These are phyloP conservation scores for Tolmerus cingulatus DNA, from an alignment of 2,888 invertebrate genomes.

Conservation along the genomic window DNA sequence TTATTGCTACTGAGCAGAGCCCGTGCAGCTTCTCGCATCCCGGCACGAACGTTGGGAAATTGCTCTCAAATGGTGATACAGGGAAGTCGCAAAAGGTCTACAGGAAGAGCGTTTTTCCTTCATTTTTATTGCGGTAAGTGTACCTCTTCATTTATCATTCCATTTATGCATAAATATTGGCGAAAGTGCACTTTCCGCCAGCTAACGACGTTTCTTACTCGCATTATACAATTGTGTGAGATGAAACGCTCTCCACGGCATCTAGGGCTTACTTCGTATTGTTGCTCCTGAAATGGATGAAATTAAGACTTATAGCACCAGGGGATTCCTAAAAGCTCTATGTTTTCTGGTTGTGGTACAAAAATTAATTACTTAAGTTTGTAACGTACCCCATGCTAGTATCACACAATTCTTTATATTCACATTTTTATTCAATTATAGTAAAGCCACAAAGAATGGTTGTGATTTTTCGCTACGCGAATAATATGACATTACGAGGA, in stretches of 20 bases:
- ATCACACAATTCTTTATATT: background rate
- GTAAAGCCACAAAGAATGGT: background rate
- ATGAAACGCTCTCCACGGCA: background rate
- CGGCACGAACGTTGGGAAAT: slow-evolving; percentile 13
- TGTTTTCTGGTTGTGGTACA: background rate
- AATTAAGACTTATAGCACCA: background rate
- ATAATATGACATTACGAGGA: no score
- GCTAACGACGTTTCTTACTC: background rate
- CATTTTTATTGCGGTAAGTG: slow-evolving; percentile 31
- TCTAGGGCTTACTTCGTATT: background rate
- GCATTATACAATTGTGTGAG: background rate
- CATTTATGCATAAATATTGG: slow-evolving; percentile 27
- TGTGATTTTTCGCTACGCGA: background rate
- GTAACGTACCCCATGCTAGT: background rate
- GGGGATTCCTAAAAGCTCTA: background rate
- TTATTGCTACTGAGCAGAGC: slow-evolving; percentile 22
- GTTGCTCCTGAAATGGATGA: background rate
- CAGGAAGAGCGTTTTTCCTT: slow-evolving; percentile 16
- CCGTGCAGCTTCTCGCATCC: background rate
- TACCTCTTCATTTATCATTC: slow-evolving; percentile 35
- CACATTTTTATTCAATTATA: background rate
- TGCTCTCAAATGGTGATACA: slow-evolving; percentile 21
- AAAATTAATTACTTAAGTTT: background rate
- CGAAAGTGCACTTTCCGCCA: background rate
- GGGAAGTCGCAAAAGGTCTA: slow-evolving; percentile 16